Conservation (phyloP, 2,888 invertebrate species). For the Salticus scenicus region DNA sequence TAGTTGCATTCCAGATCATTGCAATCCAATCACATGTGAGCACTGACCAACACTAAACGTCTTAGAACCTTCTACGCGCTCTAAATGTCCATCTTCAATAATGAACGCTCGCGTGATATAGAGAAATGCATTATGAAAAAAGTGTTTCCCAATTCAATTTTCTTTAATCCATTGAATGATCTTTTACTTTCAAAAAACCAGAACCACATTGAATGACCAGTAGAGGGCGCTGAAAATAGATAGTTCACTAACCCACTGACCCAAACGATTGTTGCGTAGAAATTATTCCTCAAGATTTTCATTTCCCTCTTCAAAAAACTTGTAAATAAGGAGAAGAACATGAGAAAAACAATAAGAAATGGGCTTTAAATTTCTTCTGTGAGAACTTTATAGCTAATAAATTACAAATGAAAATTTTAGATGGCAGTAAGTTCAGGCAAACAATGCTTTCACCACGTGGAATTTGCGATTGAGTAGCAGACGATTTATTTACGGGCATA, state of each 20-base stretch:
- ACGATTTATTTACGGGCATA: background rate
- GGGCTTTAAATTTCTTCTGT: conserved; percentile 3
- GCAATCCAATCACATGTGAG: background rate
- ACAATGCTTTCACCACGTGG: background rate
- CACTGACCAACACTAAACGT: conserved; percentile 13
- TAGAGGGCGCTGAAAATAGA: conserved; percentile 57
- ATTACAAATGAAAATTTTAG: conserved; percentile 7
- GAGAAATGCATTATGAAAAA: conserved; percentile 6
- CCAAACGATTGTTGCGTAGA: conserved; percentile 57
- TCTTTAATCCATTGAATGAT: conserved; percentile 31
- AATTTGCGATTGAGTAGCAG: background rate
- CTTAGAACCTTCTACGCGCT: background rate
- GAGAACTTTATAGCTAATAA: conserved; percentile 21
- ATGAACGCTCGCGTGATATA: conserved; percentile 17
- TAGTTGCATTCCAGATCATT: conserved; percentile 13
- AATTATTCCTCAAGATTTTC: conserved; percentile 47
- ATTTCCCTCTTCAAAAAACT: conserved; percentile 17
- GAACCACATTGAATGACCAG: background rate
- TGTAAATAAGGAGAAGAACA: background rate
- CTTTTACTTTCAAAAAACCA: background rate
- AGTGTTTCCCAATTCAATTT: conserved; percentile 33
- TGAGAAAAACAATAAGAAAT: conserved; percentile 38
- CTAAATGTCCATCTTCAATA: background rate
- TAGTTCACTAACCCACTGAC: conserved; percentile 69
- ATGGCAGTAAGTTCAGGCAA: background rate